Conservation (phyloP, 2,113 vertebrate genomes). For the Regulus satrapa region DNA sequence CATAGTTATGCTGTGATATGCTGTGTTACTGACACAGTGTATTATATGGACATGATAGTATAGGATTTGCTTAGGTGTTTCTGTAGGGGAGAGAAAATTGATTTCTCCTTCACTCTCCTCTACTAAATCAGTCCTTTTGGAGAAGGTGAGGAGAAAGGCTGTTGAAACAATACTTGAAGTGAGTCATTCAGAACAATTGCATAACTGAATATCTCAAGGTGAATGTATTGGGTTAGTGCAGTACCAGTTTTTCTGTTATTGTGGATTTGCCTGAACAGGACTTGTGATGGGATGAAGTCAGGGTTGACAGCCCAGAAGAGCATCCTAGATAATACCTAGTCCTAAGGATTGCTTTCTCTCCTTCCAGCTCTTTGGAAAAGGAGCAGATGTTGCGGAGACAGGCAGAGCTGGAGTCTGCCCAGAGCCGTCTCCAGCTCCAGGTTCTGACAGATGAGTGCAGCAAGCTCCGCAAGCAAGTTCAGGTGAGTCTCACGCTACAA, state of each 20-base stretch:
- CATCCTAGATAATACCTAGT: background rate
- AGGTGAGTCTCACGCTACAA: slow-evolving; percentile 68
- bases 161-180: background rate
- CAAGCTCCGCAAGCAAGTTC: slow-evolving; percentile 82
- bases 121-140: background rate
- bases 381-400: slow-evolving; percentile 83
- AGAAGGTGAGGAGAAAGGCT: background rate
- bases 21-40: background rate
- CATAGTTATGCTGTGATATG: background rate
- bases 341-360: background rate
- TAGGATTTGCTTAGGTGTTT: background rate
- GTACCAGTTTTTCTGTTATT: background rate
- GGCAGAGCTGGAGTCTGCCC: slow-evolving; percentile 89
- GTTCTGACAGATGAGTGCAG: slow-evolving; percentile 83
- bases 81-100: background rate
- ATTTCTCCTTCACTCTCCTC: background rate
- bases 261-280: background rate
- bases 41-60: background rate
- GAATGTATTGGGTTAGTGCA: background rate
- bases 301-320: background rate
- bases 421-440: slow-evolving; percentile 89
- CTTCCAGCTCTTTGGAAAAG: slow-evolving; percentile 79
- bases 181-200: background rate
- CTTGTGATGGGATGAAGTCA: background rate
- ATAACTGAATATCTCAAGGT: background rate